These are phyloP conservation scores for Pangasius larnaudii DNA, from an alignment of 2,797 vertebrate genomes.

Conservation along the genomic window DNA sequence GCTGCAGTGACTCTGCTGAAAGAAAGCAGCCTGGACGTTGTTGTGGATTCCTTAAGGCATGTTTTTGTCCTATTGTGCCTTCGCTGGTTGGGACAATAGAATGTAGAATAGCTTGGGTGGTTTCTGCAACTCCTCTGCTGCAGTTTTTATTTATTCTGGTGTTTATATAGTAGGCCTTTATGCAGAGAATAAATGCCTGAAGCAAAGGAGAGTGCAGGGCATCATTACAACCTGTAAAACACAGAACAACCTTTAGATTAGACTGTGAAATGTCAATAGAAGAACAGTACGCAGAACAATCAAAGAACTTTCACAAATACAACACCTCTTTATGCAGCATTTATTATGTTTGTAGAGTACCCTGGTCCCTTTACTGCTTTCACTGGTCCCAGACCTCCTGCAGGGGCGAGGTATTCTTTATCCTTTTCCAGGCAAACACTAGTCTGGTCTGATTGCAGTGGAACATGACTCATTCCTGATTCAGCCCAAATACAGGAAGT, in stretches of 20 bases:
- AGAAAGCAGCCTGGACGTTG: slow-evolving; percentile 65
- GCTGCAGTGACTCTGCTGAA: slow-evolving; percentile 67
- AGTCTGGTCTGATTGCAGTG: background rate
- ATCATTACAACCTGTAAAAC: slow-evolving; percentile 75
- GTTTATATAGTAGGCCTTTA: slow-evolving; percentile 64
- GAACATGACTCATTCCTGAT: background rate
- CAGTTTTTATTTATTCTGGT: slow-evolving; percentile 58
- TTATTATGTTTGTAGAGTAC: background rate
- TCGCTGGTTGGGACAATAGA: slow-evolving; percentile 61
- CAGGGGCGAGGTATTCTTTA: background rate
- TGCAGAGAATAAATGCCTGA: slow-evolving; percentile 74
- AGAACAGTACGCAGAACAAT: background rate
- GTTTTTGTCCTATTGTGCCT: slow-evolving; percentile 72
- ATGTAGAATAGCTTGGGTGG: slow-evolving; percentile 26
- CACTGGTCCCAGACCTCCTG: background rate
- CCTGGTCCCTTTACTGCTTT: background rate
- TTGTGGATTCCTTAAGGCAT: slow-evolving; percentile 85
- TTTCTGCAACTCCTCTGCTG: slow-evolving; percentile 40
- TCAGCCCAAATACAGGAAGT: background rate
- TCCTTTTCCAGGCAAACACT: background rate
- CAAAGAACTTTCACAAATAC: background rate
- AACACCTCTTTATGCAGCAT: background rate
- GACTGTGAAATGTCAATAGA: background rate
- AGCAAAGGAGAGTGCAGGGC: slow-evolving; percentile 75
- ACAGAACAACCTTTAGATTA: slow-evolving; percentile 4